Evolutionary conservation across 2,797 vertebrate species (phyloP).

Genomic region (Amblyopsis hoosieri): DNA sequence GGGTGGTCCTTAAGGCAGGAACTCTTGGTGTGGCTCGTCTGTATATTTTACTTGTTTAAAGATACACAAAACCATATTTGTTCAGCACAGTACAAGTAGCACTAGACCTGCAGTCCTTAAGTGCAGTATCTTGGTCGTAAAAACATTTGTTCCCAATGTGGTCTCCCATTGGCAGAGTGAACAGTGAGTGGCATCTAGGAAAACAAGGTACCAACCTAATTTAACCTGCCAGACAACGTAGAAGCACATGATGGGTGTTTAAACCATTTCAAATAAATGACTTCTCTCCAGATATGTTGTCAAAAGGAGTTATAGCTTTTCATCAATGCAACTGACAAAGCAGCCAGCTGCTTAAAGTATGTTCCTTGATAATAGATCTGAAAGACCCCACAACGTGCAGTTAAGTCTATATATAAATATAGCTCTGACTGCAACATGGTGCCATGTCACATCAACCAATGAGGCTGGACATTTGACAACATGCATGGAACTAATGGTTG

Average conservation of each 20-base stretch:
- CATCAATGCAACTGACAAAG: neutral
- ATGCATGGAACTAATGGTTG: constrained; percentile 37
- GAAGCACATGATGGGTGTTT: constrained; percentile 6
- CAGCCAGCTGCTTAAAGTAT: neutral
- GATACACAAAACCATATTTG: constrained; percentile 24
- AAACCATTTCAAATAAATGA: constrained; percentile 7
- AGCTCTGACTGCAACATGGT: constrained; percentile 24
- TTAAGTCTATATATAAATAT: constrained; percentile 21
- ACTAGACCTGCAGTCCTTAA: constrained; percentile 29
- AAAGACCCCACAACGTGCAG: constrained; percentile 33
- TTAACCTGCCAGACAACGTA: constrained; percentile 32
- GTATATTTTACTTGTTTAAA: constrained; percentile 9
- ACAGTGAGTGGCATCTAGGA: neutral
- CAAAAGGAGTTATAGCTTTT: neutral
- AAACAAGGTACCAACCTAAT: constrained; percentile 24
- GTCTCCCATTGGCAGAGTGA: constrained; percentile 34
- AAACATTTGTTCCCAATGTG: constrained; percentile 49
- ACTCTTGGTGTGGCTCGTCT: constrained; percentile 14
- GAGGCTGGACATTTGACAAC: constrained; percentile 20
- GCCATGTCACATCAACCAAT: constrained; percentile 11
- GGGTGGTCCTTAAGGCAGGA: constrained; percentile 13
- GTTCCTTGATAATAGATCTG: constrained; percentile 26
- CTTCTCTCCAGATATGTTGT: neutral
- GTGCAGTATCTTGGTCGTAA: constrained; percentile 21
- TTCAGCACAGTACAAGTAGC: constrained; percentile 37